Percentiles rank a stretch among this genome's conserved stretches.
Evolutionary conservation across 2,888 invertebrate species (phyloP).

Genomic region (Xylota segnis): DNA sequence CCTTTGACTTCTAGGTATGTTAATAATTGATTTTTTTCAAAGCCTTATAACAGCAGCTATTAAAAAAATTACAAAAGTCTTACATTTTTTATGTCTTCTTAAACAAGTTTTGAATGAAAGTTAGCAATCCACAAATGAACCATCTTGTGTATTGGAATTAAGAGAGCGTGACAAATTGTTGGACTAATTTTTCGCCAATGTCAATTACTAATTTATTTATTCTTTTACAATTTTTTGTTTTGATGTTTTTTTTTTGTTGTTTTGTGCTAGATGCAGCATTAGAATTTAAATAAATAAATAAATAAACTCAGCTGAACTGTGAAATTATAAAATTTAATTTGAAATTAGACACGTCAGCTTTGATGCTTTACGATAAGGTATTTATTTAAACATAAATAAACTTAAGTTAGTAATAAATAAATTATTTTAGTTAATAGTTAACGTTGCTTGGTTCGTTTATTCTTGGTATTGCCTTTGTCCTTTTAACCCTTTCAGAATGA

Average conservation of each 20-base stretch:
- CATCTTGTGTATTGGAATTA: constrained; percentile 56
- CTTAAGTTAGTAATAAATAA: no score
- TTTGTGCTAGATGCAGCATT: constrained; percentile 8
- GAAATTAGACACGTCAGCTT: constrained; percentile 42
- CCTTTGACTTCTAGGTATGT: no score
- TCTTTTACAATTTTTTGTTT: constrained; percentile 10
- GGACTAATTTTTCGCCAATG: constrained; percentile 23
- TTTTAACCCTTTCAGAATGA: no score
- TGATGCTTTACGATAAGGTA: not conserved
- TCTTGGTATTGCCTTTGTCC: no score
- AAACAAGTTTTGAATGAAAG: not conserved
- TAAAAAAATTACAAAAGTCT: no score
- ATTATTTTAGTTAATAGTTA: no score
- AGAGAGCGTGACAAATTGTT: constrained; percentile 52
- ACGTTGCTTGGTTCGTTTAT: no score
- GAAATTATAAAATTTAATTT: constrained; percentile 9
- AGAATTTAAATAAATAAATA: not conserved
- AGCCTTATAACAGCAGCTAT: no score
- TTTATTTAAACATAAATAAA: not conserved
- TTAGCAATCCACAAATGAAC: not conserved
- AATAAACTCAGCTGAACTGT: constrained; percentile 20
- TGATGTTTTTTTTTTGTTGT: constrained; percentile 19
- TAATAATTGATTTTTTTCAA: no score
- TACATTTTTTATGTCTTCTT: not conserved
- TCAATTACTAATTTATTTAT: constrained; percentile 21